phyloP scores from a whole-genome alignment of 1,140 invertebrate species.

The Teleopsis dalmanni region DNA sequence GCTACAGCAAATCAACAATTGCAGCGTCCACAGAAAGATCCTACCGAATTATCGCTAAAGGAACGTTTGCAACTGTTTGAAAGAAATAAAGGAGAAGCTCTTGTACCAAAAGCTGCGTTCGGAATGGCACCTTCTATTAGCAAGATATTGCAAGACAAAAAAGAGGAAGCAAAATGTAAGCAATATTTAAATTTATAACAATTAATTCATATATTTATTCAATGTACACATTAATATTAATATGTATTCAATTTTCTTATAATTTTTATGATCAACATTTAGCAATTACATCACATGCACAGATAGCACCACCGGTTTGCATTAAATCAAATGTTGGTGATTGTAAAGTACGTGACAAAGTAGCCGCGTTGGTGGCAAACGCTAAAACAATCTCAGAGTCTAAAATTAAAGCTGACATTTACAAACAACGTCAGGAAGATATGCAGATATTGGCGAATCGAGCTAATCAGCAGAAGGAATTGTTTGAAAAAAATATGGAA shows the following conservation, averaged over 20 bases:
- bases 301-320: background rate
- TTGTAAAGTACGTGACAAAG: slow-evolving; percentile 33
- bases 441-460: slow-evolving; percentile 65
- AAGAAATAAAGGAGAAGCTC: slow-evolving; percentile 60
- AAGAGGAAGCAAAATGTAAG: slow-evolving; percentile 38
- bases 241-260: background rate
- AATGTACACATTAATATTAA: too few species aligned
- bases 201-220: background rate
- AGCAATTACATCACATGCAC: background rate
- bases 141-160: slow-evolving; percentile 39
- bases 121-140: slow-evolving; percentile 56
- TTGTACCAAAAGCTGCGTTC: slow-evolving; percentile 65
- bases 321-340: too few species aligned
- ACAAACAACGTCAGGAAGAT: slow-evolving; percentile 55
- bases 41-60: slow-evolving; percentile 65
- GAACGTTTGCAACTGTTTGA: slow-evolving; percentile 76
- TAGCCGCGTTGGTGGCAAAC: slow-evolving; percentile 31
- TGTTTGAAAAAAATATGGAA: slow-evolving; percentile 18
- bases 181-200: background rate
- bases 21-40: slow-evolving; percentile 54
- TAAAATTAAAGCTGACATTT: slow-evolving; percentile 52
- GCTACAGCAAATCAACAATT: slow-evolving; percentile 9
- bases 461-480: slow-evolving; percentile 50
- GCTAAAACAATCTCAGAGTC: slow-evolving; percentile 50
- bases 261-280: too few species aligned